Conservation (phyloP, 53 echinoderm and acorn worm species). For the Astropecten irregularis region DNA sequence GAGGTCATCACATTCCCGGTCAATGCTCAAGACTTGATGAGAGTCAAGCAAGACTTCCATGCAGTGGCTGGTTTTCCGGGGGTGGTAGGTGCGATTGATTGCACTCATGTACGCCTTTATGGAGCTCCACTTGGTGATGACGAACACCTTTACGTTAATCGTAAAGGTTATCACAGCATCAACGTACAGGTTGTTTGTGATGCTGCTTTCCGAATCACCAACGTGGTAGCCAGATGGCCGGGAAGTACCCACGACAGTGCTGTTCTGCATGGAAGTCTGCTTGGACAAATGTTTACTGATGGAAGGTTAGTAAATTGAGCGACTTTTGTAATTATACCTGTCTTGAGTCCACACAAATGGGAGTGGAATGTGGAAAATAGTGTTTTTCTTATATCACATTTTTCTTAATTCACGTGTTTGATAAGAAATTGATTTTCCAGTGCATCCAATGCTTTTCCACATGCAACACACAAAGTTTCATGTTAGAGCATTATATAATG, state of each 20-base stretch:
- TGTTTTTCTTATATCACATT: too few species aligned
- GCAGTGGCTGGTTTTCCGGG: slow-evolving; percentile 9
- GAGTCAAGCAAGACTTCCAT: background rate
- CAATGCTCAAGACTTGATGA: background rate
- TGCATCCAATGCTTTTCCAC: too few species aligned
- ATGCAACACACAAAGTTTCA: too few species aligned
- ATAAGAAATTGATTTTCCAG: too few species aligned
- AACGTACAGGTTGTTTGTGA: slow-evolving; percentile 39
- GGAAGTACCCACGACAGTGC: slow-evolving; percentile 32
- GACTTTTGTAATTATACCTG: too few species aligned
- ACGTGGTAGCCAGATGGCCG: slow-evolving; percentile 29
- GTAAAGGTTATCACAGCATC: slow-evolving; percentile 15
- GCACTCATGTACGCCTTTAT: background rate
- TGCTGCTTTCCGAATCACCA: background rate
- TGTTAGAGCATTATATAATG: too few species aligned
- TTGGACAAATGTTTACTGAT: background rate
- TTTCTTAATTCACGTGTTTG: too few species aligned
- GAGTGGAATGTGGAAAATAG: too few species aligned
- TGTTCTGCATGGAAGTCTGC: background rate
- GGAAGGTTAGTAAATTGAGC: background rate
- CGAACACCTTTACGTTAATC: background rate
- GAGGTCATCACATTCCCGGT: background rate
- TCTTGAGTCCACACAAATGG: too few species aligned
- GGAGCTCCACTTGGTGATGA: background rate
- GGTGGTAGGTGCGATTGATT: background rate